Conservation (phyloP, 2,113 vertebrate species). For the Pseudorasbora parva region DNA sequence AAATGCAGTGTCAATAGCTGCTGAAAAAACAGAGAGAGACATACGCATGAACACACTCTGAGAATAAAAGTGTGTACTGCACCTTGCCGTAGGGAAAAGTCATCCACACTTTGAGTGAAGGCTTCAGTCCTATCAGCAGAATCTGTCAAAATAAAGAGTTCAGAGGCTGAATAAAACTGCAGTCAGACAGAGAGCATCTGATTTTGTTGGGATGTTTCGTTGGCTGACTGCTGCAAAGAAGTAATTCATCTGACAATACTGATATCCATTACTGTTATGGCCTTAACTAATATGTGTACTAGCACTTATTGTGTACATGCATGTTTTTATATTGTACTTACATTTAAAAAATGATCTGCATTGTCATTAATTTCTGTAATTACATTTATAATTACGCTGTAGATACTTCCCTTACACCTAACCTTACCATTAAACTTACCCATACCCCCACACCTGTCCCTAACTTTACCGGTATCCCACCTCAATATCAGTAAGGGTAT, state of each 20-base stretch:
- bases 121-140: constrained; percentile 94
- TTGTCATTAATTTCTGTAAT: too few species aligned
- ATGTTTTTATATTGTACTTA: too few species aligned
- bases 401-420: too few species aligned
- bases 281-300: too few species aligned
- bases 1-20: background rate
- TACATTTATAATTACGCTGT: too few species aligned
- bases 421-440: too few species aligned
- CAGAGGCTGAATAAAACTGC: background rate
- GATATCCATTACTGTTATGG: background rate
- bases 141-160: constrained; percentile 76
- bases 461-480: too few species aligned
- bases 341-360: too few species aligned
- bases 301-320: too few species aligned
- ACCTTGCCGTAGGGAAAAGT: constrained; percentile 96
- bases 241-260: background rate
- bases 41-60: background rate
- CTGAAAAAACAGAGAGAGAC: background rate
- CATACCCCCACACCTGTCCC: too few species aligned
- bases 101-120: constrained; percentile 97
- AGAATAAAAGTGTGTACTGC: constrained; percentile 58
- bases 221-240: background rate
- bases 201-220: background rate
- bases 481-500: too few species aligned
- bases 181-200: background rate